Evolutionary conservation across 2,888 invertebrate genomes (phyloP).

Genomic region (Megastigmus dorsalis): DNA sequence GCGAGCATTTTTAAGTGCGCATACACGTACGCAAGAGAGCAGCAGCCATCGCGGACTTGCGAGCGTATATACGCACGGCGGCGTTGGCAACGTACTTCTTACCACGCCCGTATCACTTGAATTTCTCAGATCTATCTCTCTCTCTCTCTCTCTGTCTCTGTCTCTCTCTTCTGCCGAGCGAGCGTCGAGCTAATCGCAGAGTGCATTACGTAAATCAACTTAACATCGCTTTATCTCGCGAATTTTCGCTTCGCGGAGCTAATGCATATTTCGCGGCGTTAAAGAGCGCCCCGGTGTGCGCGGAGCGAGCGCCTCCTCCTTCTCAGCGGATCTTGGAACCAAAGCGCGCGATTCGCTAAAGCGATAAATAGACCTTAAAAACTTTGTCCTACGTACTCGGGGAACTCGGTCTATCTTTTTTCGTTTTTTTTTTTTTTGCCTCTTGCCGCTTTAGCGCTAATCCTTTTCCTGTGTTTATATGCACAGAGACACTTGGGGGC

Average conservation of each 20-base stretch:
- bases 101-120: constrained; percentile 18
- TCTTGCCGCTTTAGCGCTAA: neutral
- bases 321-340: constrained; percentile 17
- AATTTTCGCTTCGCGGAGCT: constrained; percentile 55
- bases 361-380: constrained; percentile 46
- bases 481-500: too few species aligned
- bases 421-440: neutral
- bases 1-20: constrained; percentile 39
- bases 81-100: too few species aligned
- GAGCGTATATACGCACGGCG: too few species aligned
- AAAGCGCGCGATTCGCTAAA: constrained; percentile 7
- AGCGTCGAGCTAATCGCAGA: constrained; percentile 46
- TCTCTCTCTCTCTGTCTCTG: neutral
- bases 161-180: neutral
- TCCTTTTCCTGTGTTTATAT: too few species aligned
- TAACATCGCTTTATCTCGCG: constrained; percentile 53
- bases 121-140: neutral
- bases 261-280: constrained; percentile 53
- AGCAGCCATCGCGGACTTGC: too few species aligned
- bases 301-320: neutral
- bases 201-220: constrained; percentile 55
- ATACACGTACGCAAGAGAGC: neutral
- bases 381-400: too few species aligned
- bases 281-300: constrained; percentile 28
- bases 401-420: neutral